Evolutionary conservation across 2,113 vertebrate species (phyloP).

Genomic region (Columbina picui): DNA sequence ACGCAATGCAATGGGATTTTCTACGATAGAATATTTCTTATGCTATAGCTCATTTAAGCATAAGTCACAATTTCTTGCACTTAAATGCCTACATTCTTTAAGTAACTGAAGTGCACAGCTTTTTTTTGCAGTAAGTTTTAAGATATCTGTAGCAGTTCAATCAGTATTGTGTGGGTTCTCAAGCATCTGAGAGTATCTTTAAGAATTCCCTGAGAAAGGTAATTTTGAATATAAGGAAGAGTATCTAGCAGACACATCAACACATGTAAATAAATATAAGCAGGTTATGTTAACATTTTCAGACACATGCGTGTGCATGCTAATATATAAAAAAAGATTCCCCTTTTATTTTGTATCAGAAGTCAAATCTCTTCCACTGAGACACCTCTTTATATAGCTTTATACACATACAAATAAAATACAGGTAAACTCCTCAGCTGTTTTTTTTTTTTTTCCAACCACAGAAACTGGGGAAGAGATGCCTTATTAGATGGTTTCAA

Average conservation of each 20-base stretch:
- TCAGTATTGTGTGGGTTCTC: neutral
- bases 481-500: neutral
- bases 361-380: neutral
- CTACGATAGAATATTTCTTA: neutral
- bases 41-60: neutral
- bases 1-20: neutral
- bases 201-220: neutral
- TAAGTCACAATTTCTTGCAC: neutral
- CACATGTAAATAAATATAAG: neutral
- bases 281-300: neutral
- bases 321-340: neutral
- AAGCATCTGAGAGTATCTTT: neutral
- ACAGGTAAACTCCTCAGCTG: neutral
- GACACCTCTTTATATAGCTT: neutral
- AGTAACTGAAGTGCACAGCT: neutral
- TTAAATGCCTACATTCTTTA: neutral
- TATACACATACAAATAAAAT: neutral
- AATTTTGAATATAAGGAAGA: neutral
- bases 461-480: neutral
- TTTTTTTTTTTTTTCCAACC: neutral
- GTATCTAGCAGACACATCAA: neutral
- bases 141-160: neutral
- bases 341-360: neutral
- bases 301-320: neutral
- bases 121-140: neutral